phyloP scores from a whole-genome alignment of 2,888 invertebrate species.

The Spatulosminthurus flaviceps region DNA sequence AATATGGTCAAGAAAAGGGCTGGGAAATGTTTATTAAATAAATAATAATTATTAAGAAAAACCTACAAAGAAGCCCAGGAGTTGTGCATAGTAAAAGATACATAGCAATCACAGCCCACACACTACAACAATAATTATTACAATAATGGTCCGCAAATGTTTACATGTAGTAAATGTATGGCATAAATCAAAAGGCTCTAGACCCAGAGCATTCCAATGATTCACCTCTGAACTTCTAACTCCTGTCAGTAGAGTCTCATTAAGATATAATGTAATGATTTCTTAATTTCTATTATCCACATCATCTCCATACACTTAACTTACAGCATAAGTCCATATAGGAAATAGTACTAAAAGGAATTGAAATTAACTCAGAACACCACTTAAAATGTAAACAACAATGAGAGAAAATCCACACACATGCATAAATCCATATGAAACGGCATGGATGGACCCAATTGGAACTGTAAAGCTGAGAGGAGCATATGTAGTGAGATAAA shows the following conservation, averaged over 20 bases:
- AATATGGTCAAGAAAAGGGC: neutral
- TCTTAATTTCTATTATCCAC: slow-evolving; percentile 15
- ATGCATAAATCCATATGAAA: no score
- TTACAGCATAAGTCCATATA: no score
- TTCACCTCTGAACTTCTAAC: slow-evolving; percentile 6
- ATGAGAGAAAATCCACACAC: neutral
- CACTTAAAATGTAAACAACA: neutral
- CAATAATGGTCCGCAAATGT: neutral
- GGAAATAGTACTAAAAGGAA: no score
- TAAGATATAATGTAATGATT: slow-evolving; percentile 16
- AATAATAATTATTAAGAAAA: neutral
- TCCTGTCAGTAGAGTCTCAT: slow-evolving; percentile 11
- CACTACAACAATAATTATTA: neutral
- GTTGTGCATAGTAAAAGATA: no score
- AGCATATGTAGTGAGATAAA: neutral
- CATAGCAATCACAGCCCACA: neutral
- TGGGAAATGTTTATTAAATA: slow-evolving; percentile 1
- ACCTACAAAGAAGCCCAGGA: neutral
- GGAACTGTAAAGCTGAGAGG: no score
- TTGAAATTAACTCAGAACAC: neutral
- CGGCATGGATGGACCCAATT: no score
- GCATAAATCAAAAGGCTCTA: neutral
- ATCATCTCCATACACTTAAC: no score
- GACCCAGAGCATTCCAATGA: neutral
- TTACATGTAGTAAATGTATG: neutral